Percentiles rank a stretch among this genome's conserved stretches.
Conservation (phyloP, 1,140 invertebrate genomes). For the Bombus difficillimus region DNA sequence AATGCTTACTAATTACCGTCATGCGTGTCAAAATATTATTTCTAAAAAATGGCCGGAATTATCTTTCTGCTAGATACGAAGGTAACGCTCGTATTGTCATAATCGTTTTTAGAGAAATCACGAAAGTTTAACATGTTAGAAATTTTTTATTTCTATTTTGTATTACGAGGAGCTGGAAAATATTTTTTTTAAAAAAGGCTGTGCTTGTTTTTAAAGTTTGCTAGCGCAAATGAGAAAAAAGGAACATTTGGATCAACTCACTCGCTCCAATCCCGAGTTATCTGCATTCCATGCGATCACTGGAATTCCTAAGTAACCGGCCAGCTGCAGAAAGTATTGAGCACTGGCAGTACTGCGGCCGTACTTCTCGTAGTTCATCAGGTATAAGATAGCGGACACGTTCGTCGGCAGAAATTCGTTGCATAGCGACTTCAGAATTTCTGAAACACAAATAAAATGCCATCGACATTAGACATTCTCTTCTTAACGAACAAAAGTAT, state of each 20-base stretch:
- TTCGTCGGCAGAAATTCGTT: constrained; percentile 94
- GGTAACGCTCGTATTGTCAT: too few species aligned
- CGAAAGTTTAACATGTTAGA: neutral
- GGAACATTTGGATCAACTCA: constrained; percentile 76
- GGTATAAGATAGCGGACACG: constrained; percentile 95
- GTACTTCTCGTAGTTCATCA: constrained; percentile 95
- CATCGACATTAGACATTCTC: neutral
- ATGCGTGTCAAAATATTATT: too few species aligned
- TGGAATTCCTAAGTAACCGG: constrained; percentile 92
- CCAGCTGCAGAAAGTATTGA: constrained; percentile 96
- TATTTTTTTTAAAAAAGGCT: neutral
- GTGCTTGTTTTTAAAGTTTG: too few species aligned
- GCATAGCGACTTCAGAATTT: constrained; percentile 92
- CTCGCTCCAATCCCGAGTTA: constrained; percentile 92
- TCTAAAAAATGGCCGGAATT: neutral
- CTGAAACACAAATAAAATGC: constrained; percentile 83
- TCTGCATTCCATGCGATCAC: constrained; percentile 98
- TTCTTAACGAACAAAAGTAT: neutral
- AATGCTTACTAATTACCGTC: too few species aligned
- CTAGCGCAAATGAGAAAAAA: neutral
- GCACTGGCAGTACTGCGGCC: constrained; percentile 95
- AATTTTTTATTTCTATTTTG: neutral
- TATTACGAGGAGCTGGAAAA: neutral
- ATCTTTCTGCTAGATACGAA: neutral
- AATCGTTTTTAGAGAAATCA: too few species aligned